These are phyloP conservation scores for Eristalis arbustorum DNA, from an alignment of 2,888 invertebrate genomes.

Conservation along the genomic window DNA sequence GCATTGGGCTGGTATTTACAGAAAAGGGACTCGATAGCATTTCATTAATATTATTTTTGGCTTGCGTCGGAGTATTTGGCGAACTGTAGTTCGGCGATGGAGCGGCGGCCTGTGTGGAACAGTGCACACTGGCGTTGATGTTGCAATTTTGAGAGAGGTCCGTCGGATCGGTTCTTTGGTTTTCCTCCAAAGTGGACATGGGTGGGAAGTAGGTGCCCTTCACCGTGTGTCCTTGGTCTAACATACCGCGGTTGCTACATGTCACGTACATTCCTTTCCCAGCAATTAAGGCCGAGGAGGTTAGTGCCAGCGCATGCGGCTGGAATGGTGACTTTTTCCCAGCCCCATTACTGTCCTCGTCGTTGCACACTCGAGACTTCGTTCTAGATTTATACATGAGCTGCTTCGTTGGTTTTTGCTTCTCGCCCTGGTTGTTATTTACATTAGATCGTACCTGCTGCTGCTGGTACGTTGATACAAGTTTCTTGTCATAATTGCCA, in stretches of 20 bases:
- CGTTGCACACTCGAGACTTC: conserved; percentile 30
- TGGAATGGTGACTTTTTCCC: conserved; percentile 73
- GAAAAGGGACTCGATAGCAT: conserved; percentile 60
- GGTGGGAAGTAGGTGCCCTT: conserved; percentile 95
- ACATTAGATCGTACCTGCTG: conserved; percentile 60
- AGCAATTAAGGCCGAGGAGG: conserved; percentile 86
- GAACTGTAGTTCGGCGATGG: conserved; percentile 59
- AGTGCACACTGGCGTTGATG: conserved; percentile 75
- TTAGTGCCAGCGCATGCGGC: conserved; percentile 76
- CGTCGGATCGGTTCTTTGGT: conserved; percentile 74
- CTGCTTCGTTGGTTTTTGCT: conserved; percentile 60
- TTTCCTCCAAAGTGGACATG: conserved; percentile 90
- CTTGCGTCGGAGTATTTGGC: conserved; percentile 62
- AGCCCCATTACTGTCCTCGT: conserved; percentile 32
- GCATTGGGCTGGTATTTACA: conserved; percentile 55
- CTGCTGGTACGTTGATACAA: conserved; percentile 78
- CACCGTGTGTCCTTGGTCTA: conserved; percentile 90
- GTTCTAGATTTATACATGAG: conserved; percentile 43
- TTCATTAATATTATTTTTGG: conserved; percentile 69
- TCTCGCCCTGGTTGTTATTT: conserved; percentile 37
- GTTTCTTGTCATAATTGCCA: conserved; percentile 52
- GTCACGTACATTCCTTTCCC: conserved; percentile 93
- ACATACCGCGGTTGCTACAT: conserved; percentile 89
- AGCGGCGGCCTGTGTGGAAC: conserved; percentile 50
- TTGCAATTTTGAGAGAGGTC: conserved; percentile 73